phyloP scores from a whole-genome alignment of 2,797 vertebrate species.

The Intellagama lesueurii region DNA sequence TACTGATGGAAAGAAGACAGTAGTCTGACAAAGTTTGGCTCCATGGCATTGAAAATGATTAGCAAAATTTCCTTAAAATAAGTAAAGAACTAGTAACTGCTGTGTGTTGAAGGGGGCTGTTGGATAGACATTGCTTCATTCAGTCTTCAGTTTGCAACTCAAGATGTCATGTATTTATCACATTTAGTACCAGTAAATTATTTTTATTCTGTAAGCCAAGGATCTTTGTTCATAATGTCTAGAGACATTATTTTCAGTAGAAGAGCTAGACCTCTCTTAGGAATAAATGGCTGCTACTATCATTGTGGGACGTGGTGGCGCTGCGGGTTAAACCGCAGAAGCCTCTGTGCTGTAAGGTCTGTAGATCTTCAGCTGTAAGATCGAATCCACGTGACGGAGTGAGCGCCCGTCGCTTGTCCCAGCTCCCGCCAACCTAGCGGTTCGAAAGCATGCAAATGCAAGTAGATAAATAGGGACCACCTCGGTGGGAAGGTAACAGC shows the following conservation, averaged over 20 bases:
- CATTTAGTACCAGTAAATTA: neutral
- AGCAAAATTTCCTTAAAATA: neutral
- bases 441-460: no score
- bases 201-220: neutral
- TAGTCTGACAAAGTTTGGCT: conserved; percentile 11
- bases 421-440: no score
- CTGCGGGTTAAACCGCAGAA: no score
- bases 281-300: neutral
- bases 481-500: no score
- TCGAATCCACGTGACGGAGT: no score
- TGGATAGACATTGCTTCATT: neutral
- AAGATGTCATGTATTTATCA: neutral
- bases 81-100: neutral
- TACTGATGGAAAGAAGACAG: neutral
- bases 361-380: no score
- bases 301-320: no score
- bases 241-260: neutral
- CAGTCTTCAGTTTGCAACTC: neutral
- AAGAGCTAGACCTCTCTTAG: neutral
- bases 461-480: no score
- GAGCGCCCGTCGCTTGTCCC: no score
- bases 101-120: neutral
- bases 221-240: neutral
- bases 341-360: no score
- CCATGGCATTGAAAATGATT: accelerated